A percentile compares a stretch with the other conserved stretches of the same genome.
Evolutionary conservation across 2,888 invertebrate genomes (phyloP).

Genomic region (Pyrocoelia pectoralis): DNA sequence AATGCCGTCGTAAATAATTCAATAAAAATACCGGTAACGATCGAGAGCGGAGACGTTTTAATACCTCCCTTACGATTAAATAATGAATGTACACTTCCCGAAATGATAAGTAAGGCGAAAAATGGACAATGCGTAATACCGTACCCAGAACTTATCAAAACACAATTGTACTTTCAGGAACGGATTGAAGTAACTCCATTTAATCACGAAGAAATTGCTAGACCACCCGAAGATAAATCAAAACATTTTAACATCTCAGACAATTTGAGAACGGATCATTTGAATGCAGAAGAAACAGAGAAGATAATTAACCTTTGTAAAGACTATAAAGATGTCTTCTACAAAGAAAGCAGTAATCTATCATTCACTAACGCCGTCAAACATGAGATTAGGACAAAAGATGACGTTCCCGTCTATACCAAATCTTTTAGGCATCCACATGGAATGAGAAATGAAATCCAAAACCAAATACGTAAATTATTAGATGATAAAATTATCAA

Average conservation of each 20-base stretch:
- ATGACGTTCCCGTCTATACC: too few relatives aligned
- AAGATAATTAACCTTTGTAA: not conserved
- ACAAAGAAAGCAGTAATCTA: not conserved
- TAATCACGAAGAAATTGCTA: not conserved
- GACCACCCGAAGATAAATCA: not conserved
- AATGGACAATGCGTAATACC: too few relatives aligned
- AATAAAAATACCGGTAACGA: not conserved
- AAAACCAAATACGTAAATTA: conserved; percentile 24
- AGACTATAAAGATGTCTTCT: not conserved
- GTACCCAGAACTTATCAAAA: too few relatives aligned
- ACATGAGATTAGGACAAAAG: not conserved
- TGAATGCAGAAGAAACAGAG: not conserved
- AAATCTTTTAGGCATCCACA: not conserved
- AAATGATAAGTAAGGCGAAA: too few relatives aligned
- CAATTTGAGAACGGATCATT: not conserved
- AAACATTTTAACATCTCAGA: not conserved
- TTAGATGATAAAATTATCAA: too few relatives aligned
- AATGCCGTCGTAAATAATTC: not conserved
- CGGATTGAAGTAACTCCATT: not conserved
- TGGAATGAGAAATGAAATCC: conserved; percentile 16
- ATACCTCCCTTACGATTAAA: too few relatives aligned
- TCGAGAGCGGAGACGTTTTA: too few relatives aligned
- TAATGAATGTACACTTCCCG: too few relatives aligned
- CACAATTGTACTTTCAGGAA: too few relatives aligned
- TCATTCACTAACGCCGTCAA: not conserved